A percentile compares a stretch with the other conserved stretches of the same genome.
phyloP scores from a whole-genome alignment of 2,113 vertebrate genomes.

The Rhinopomastus cyanomelas region DNA sequence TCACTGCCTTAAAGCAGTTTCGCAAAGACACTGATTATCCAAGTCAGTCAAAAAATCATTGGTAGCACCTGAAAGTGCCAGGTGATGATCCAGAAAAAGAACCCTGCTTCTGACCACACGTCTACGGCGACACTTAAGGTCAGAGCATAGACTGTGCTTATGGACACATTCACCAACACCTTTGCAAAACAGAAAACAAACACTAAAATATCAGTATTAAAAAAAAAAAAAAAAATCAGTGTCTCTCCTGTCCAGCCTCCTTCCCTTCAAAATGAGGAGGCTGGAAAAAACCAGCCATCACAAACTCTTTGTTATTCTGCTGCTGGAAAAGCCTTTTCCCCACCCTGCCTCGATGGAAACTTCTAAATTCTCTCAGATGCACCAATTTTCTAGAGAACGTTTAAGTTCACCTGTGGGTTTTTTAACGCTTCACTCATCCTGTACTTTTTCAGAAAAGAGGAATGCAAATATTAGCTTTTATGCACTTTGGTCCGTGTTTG shows the following conservation, averaged over 20 bases:
- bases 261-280: background rate
- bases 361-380: background rate
- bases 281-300: background rate
- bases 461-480: background rate
- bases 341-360: background rate
- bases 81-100: background rate
- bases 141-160: background rate
- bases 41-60: background rate
- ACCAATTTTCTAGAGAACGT: background rate
- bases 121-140: background rate
- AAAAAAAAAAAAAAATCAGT: fast-evolving
- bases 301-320: background rate
- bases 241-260: background rate
- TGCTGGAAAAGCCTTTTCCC: background rate
- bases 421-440: background rate
- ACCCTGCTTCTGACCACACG: background rate
- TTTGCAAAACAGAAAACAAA: background rate
- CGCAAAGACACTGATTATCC: background rate
- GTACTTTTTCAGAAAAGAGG: background rate
- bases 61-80: background rate
- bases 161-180: background rate
- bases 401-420: background rate
- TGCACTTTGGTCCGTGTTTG: background rate
- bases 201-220: background rate
- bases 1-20: background rate